Conservation (phyloP, 2,888 invertebrate genomes). For the Apamea sordens region DNA sequence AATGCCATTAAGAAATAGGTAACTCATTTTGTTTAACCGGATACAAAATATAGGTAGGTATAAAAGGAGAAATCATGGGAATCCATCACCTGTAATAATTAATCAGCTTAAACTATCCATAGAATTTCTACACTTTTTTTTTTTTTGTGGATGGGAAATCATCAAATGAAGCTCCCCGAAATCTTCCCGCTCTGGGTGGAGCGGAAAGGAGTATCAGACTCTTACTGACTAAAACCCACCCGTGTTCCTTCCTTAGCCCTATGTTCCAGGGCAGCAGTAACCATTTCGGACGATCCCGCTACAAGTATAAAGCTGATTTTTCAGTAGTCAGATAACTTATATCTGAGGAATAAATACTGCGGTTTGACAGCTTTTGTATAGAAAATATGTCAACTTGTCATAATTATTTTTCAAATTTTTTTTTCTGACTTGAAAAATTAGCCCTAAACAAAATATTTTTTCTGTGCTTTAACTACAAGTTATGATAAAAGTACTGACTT, state of each 20-base stretch:
- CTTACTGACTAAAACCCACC: too few relatives aligned
- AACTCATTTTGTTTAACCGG: background rate
- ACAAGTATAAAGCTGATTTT: too few relatives aligned
- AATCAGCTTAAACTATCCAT: background rate
- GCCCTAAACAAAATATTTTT: background rate
- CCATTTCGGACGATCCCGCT: too few relatives aligned
- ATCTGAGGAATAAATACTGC: background rate
- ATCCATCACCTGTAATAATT: background rate
- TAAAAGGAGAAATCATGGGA: background rate
- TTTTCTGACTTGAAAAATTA: background rate
- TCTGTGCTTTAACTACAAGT: background rate
- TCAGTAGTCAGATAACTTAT: too few relatives aligned
- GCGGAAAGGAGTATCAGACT: too few relatives aligned
- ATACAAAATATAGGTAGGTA: background rate
- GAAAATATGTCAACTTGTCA: background rate
- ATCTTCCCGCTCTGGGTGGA: too few relatives aligned
- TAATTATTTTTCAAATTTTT: background rate
- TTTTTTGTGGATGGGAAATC: too few relatives aligned
- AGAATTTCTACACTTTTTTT: too few relatives aligned
- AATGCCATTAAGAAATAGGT: background rate
- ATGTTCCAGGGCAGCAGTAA: too few relatives aligned
- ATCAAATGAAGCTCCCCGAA: too few relatives aligned
- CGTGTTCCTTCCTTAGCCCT: too few relatives aligned
- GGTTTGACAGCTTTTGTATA: background rate
- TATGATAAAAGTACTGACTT: too few relatives aligned